Evolutionary conservation across 2,113 vertebrate genomes (phyloP), one percentile per base, ranked within the genome.

Genomic region (Blennius ocellaris): DNA sequence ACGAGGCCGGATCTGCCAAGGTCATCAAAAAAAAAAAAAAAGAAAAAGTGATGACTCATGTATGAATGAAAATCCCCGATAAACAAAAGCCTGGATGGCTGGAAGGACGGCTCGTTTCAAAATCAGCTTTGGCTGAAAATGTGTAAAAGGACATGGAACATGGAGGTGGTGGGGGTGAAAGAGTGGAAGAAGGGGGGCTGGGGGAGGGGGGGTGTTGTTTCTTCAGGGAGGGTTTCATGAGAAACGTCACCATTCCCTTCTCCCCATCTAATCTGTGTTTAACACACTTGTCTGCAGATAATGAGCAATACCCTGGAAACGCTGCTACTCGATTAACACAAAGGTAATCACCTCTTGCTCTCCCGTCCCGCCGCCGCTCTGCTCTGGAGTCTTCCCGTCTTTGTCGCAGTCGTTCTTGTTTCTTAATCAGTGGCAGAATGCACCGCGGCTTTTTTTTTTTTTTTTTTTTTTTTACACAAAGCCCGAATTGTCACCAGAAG

Each of bases 281-380:
- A 88, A 91, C 85, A 84, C 66, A 81, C 71, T 85, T 61, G 69
- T 85, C 77, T 62, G 67, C 75, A 81, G 81, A 85, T 87, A 84
- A 87, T 90, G 69, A 83, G 76, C 76, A 78, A 85, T 69, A 73
- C 69, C 73, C 74, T 80, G 83, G 81, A 78, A 85, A 89, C 21
- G 82, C 78, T 88, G 85, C 90, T 90, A 86, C 80, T 78, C 75
- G 86, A 90, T 90, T 87, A 92, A 83, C 79, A 75, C 74, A 65
- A 75, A 83, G 73, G 73, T 76, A 89, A 90, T 89, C 86, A 87
- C 80, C 73, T 73, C 82, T 67, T 55, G 21, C 73, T 71, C 61
- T 72, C 38, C 15, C 69, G 76, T 39, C 40, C 65, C 45, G 16
- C 36, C 5, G n/a, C 59, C 47, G 65, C 69, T 37, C 6, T 44